Percentiles rank a stretch among this genome's conserved stretches.
These are phyloP conservation scores for Heliconius melpomene DNA, from an alignment of 1,140 invertebrate species.

Conservation along the genomic window DNA sequence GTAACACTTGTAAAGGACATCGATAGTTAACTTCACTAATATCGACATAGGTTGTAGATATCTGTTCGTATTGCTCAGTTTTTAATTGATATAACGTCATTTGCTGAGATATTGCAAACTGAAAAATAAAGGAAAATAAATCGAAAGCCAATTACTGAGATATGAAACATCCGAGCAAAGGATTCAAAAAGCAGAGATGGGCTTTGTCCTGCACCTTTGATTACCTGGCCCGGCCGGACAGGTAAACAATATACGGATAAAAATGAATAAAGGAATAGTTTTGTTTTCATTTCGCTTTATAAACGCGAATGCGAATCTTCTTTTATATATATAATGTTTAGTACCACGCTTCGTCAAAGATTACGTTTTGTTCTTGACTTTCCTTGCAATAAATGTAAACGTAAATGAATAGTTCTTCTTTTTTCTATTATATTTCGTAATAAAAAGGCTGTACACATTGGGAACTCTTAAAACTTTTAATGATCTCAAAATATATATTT, in stretches of 20 bases:
- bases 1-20: background rate
- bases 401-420: background rate
- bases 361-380: slow-evolving; percentile 39
- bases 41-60: background rate
- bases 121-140: slow-evolving; percentile 52
- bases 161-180: slow-evolving; percentile 62
- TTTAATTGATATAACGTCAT: slow-evolving; percentile 2
- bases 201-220: slow-evolving; percentile 71
- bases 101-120: slow-evolving; percentile 28
- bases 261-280: slow-evolving; percentile 60
- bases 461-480: slow-evolving; percentile 42
- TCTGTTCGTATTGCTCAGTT: background rate
- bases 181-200: slow-evolving; percentile 63
- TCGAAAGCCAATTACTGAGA: slow-evolving; percentile 71
- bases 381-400: slow-evolving; percentile 11
- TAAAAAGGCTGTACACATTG: slow-evolving; percentile 4
- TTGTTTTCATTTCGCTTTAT: slow-evolving; percentile 54
- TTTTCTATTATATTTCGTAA: slow-evolving; percentile 10
- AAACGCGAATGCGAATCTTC: slow-evolving; percentile 43
- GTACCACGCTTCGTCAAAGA: slow-evolving; percentile 37
- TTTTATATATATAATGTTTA: slow-evolving; percentile 44
- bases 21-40: background rate
- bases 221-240: slow-evolving; percentile 54
- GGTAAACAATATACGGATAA: slow-evolving; percentile 62
- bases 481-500: slow-evolving; percentile 32